Conservation (phyloP, 2,113 vertebrate species). For the Panthera uncia region DNA sequence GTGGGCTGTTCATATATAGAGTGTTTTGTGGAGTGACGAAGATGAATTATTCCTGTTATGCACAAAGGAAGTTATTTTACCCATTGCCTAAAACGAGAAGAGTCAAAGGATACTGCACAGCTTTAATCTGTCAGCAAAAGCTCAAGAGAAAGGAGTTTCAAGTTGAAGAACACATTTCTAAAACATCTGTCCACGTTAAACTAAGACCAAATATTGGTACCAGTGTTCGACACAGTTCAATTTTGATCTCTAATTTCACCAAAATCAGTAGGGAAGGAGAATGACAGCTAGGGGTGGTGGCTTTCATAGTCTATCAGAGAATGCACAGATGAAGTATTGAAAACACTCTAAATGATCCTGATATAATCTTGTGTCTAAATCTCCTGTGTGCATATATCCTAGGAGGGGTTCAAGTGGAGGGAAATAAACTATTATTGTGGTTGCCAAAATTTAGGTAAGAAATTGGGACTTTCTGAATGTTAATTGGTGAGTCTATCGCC, state of each 20-base stretch:
- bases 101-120: neutral
- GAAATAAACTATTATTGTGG: neutral
- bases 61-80: slow-evolving; percentile 42
- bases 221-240: neutral
- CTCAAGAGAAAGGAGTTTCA: neutral
- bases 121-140: slow-evolving; percentile 40
- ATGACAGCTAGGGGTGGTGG: neutral
- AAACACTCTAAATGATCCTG: neutral
- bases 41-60: slow-evolving; percentile 33
- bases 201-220: neutral
- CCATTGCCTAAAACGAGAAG: slow-evolving; percentile 42
- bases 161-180: slow-evolving; percentile 10
- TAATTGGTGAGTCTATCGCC: neutral
- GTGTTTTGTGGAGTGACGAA: neutral
- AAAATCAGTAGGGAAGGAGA: neutral
- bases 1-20: neutral
- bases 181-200: neutral
- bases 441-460: neutral
- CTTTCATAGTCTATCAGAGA: neutral
- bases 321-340: neutral
- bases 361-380: neutral
- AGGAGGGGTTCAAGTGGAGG: neutral
- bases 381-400: neutral
- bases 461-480: neutral
- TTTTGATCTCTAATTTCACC: neutral